These are phyloP conservation scores for Halisarca cf. caerulea DNA, from an alignment of 37 sponge, comb jelly and placozoan species.

Conservation along the genomic window DNA sequence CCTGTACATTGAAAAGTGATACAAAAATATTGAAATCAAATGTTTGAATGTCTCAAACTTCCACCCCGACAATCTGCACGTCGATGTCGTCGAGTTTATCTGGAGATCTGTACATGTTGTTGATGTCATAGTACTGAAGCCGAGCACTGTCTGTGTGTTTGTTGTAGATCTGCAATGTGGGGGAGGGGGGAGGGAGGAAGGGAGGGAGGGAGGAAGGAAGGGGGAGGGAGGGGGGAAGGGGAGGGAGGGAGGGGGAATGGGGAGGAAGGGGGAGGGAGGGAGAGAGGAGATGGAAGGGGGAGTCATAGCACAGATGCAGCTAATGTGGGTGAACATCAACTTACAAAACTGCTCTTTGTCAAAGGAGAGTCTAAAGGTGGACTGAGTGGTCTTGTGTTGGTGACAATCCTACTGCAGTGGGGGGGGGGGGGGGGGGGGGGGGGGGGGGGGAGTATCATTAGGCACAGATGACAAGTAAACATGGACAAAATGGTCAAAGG, in stretches of 20 bases:
- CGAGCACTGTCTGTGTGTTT: neutral
- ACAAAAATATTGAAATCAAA: neutral
- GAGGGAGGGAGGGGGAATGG: neutral
- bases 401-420: neutral
- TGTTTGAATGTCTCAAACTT: neutral
- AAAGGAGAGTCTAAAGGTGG: neutral
- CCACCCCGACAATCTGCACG: neutral
- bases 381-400: too few species aligned
- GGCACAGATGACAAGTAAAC: too few species aligned
- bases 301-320: neutral
- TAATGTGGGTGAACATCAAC: neutral
- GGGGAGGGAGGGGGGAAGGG: neutral
- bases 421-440: neutral
- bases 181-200: conserved; percentile 13
- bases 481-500: too few species aligned
- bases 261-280: neutral
- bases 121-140: conserved; percentile 1
- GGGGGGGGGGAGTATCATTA: neutral
- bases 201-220: neutral
- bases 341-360: neutral
- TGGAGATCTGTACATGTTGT: neutral
- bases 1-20: too few species aligned
- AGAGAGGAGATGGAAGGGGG: neutral
- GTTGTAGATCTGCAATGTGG: neutral
- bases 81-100: neutral